Conservation (phyloP, 2,888 invertebrate species). For the Trypoxylon attenuatum region DNA sequence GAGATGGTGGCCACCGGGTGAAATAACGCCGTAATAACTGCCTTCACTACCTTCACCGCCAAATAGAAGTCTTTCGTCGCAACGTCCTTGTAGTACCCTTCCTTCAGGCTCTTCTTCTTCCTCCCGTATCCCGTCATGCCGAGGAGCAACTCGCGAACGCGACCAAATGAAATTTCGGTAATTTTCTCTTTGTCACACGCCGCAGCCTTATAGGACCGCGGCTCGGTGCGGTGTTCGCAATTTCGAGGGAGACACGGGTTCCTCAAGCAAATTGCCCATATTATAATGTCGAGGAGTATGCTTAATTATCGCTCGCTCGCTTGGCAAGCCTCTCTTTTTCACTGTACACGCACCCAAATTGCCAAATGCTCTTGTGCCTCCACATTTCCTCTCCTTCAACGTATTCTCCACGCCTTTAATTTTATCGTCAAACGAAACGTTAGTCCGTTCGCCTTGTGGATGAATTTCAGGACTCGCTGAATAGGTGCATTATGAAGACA, state of each 20-base stretch:
- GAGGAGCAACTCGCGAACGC: constrained; percentile 31
- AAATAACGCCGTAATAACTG: constrained; percentile 57
- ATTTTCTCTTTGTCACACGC: constrained; percentile 29
- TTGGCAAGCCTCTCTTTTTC: too few relatives aligned
- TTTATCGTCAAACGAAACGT: too few relatives aligned
- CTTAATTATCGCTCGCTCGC: constrained; percentile 45
- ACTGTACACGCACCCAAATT: too few relatives aligned
- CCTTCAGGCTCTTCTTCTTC: constrained; percentile 18
- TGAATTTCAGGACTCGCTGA: too few relatives aligned
- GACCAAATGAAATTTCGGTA: constrained; percentile 55
- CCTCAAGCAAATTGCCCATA: constrained; percentile 52
- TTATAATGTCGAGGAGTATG: constrained; percentile 44
- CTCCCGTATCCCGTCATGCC: not conserved
- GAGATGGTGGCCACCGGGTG: constrained; percentile 29
- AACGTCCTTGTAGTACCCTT: too few relatives aligned
- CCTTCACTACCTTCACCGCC: constrained; percentile 47
- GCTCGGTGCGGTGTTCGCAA: too few relatives aligned
- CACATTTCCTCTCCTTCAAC: too few relatives aligned
- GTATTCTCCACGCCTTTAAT: too few relatives aligned
- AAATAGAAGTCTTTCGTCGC: constrained; percentile 44
- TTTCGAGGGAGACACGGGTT: constrained; percentile 41
- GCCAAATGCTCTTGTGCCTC: too few relatives aligned
- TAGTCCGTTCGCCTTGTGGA: too few relatives aligned
- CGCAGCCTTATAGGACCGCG: constrained; percentile 3
- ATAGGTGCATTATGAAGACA: too few relatives aligned